Conservation (phyloP, 2,113 vertebrate genomes). For the Corapipo altera region DNA sequence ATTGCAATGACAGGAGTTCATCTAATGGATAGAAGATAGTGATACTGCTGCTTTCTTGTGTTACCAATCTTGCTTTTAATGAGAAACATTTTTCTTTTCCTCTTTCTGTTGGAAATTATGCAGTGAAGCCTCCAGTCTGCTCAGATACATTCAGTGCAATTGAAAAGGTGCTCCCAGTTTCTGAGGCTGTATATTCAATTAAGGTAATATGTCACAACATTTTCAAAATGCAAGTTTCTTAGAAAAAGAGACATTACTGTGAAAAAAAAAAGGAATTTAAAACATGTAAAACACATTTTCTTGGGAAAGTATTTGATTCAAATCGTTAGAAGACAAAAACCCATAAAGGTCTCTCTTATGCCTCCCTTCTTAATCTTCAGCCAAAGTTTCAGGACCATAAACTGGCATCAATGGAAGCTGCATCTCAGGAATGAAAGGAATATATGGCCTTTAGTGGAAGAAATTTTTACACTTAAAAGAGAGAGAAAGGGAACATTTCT, state of each 20-base stretch:
- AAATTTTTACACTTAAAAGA: slow-evolving; percentile 40
- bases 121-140: slow-evolving; percentile 13
- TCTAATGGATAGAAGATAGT: background rate
- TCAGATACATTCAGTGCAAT: background rate
- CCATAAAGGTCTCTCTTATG: slow-evolving; percentile 2
- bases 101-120: background rate
- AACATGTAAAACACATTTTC: slow-evolving; percentile 48
- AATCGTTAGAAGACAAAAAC: slow-evolving; percentile 42
- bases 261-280: slow-evolving; percentile 32
- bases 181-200: slow-evolving; percentile 56
- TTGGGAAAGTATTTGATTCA: slow-evolving; percentile 11
- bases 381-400: slow-evolving; percentile 49
- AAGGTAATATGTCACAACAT: slow-evolving; percentile 69
- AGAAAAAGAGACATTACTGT: slow-evolving; percentile 57
- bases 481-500: background rate
- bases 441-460: slow-evolving; percentile 41
- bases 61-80: background rate
- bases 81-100: background rate
- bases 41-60: background rate
- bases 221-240: slow-evolving; percentile 69
- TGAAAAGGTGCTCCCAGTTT: slow-evolving; percentile 60
- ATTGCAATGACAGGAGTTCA: background rate
- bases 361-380: slow-evolving; percentile 16
- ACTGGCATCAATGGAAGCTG: slow-evolving; percentile 20
- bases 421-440: slow-evolving; percentile 29